A percentile compares a stretch with the other conserved stretches of the same genome.
These are phyloP conservation scores for Hylyphantes graminicola DNA, from an alignment of 1,140 invertebrate genomes.

Conservation along the genomic window DNA sequence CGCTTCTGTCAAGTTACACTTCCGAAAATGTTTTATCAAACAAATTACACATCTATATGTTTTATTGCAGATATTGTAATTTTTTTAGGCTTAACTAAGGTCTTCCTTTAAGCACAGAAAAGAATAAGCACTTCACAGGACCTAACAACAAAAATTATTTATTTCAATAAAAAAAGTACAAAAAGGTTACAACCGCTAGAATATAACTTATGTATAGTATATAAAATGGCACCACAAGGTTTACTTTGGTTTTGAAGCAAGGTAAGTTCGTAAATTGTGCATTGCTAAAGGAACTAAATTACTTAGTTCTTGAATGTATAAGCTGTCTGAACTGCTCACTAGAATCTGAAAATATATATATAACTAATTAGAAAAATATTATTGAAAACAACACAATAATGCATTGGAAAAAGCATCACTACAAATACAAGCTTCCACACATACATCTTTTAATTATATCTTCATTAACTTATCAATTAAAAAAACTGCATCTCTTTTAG, in stretches of 20 bases:
- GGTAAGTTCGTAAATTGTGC: conserved; percentile 16
- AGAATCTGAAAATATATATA: conserved; percentile 25
- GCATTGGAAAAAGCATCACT: too few relatives aligned
- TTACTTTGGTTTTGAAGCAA: conserved; percentile 13
- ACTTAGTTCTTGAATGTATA: conserved; percentile 25
- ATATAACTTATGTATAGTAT: neutral
- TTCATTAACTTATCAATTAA: too few relatives aligned
- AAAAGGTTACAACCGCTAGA: conserved; percentile 2
- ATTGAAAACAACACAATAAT: too few relatives aligned
- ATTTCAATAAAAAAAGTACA: conserved; percentile 24
- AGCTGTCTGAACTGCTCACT: conserved; percentile 29
- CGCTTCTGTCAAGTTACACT: too few relatives aligned
- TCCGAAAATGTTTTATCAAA: too few relatives aligned
- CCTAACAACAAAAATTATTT: neutral
- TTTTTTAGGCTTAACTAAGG: too few relatives aligned
- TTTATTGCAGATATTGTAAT: too few relatives aligned
- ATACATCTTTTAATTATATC: too few relatives aligned
- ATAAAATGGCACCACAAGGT: neutral
- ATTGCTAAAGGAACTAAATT: conserved; percentile 18
- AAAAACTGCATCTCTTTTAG: too few relatives aligned
- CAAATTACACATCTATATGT: too few relatives aligned
- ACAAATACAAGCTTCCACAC: too few relatives aligned
- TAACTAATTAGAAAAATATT: neutral
- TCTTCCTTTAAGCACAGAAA: too few relatives aligned
- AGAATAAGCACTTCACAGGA: neutral